These are phyloP conservation scores for Micromys minutus DNA, from an alignment of 2,113 vertebrate species.

Conservation along the genomic window DNA sequence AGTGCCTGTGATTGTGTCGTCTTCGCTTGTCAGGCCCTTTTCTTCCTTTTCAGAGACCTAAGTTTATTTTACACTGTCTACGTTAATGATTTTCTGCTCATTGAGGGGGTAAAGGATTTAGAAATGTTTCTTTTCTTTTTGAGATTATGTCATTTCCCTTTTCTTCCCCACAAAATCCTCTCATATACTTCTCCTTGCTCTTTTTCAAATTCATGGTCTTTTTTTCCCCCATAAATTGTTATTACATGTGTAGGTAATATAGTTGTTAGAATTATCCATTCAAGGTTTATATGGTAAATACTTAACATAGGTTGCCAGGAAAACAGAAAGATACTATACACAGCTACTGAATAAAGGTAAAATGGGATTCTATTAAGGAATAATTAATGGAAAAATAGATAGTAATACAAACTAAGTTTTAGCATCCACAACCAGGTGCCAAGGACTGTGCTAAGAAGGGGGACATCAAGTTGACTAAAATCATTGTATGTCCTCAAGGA, in stretches of 20 bases:
- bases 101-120: not conserved
- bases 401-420: slow-evolving; percentile 4
- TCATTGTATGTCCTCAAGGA: not conserved
- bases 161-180: not conserved
- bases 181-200: not conserved
- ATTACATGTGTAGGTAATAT: not conserved
- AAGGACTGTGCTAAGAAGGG: not conserved
- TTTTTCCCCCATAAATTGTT: not conserved
- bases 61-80: not conserved
- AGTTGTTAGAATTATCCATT: not conserved
- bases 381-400: not conserved
- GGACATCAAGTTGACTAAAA: not conserved
- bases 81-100: not conserved
- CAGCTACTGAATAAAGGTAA: not conserved
- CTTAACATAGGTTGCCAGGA: not conserved
- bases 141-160: not conserved
- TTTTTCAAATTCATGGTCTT: not conserved
- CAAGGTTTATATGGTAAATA: not conserved
- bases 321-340: not conserved
- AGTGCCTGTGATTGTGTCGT: not conserved
- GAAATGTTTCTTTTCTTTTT: not conserved
- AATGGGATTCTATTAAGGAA: not conserved
- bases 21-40: not conserved
- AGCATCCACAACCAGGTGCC: not conserved
- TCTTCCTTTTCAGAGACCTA: not conserved